Evolutionary conservation across 2,888 invertebrate genomes (phyloP).

Genomic region (Xylocampa areola): DNA sequence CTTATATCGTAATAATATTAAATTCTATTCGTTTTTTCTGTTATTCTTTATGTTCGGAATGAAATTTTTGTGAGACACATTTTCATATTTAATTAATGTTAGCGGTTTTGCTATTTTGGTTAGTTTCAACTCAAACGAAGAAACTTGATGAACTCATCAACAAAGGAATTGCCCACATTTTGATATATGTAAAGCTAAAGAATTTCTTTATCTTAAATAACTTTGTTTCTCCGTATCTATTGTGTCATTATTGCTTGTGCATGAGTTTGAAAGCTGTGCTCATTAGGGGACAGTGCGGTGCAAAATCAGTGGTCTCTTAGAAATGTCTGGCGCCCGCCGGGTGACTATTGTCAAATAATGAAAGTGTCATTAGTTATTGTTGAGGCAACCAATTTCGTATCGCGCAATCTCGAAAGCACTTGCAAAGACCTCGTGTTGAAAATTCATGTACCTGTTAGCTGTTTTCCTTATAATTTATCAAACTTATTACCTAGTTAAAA

Average conservation of each 20-base stretch:
- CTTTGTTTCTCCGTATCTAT: constrained; percentile 26
- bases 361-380: constrained; percentile 58
- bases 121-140: no score
- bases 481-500: background rate
- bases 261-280: constrained; percentile 39
- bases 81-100: no score
- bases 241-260: constrained; percentile 26
- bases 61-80: no score
- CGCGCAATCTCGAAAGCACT: constrained; percentile 14
- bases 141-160: no score
- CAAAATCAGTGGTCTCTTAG: constrained; percentile 34
- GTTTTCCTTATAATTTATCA: no score
- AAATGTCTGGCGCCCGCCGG: constrained; percentile 17
- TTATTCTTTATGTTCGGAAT: no score
- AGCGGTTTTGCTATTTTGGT: no score
- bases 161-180: constrained; percentile 9
- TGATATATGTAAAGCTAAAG: background rate
- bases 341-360: constrained; percentile 51
- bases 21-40: no score
- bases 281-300: constrained; percentile 42
- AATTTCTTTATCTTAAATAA: constrained; percentile 27
- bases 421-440: constrained; percentile 8
- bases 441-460: background rate
- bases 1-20: no score
- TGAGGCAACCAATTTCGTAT: constrained; percentile 39